Evolutionary conservation across 2,113 vertebrate genomes (phyloP).

Genomic region (Columba janthina): DNA sequence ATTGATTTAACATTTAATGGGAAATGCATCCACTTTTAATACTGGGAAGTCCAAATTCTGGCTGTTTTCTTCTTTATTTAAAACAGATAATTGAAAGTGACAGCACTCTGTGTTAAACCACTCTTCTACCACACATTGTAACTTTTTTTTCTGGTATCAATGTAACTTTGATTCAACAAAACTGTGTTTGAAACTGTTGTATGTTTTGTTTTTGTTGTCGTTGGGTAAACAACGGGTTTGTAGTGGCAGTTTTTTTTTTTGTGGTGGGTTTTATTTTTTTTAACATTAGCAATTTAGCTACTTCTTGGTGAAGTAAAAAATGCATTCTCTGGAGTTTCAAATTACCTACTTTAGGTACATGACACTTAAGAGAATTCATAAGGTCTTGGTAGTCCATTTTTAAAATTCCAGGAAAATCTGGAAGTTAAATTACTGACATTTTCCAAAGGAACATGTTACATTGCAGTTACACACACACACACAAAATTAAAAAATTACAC

Average conservation of each 20-base stretch:
- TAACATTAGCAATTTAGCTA: not conserved
- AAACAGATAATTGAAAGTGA: not conserved
- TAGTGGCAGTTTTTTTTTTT: not conserved
- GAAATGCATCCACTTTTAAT: constrained; percentile 15
- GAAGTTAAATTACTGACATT: not conserved
- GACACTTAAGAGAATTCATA: not conserved
- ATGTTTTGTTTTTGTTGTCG: no score
- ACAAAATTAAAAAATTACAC: not conserved
- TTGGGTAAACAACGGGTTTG: no score
- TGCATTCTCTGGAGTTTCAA: not conserved
- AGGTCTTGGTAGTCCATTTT: not conserved
- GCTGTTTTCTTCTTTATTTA: not conserved
- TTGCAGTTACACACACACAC: not conserved
- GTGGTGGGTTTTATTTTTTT: not conserved
- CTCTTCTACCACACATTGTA: not conserved
- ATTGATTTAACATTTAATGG: constrained; percentile 3
- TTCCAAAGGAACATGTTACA: not conserved
- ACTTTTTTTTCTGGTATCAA: not conserved
- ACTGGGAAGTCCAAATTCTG: not conserved
- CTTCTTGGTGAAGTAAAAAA: not conserved
- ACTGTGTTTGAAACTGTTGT: not conserved
- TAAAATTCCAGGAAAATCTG: not conserved
- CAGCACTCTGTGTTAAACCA: not conserved
- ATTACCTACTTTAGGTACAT: not conserved
- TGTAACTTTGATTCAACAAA: not conserved